Evolutionary conservation across 2,888 invertebrate genomes (phyloP), one percentile per base, ranked within the genome.

Genomic region (Lasioglossum vierecki): DNA sequence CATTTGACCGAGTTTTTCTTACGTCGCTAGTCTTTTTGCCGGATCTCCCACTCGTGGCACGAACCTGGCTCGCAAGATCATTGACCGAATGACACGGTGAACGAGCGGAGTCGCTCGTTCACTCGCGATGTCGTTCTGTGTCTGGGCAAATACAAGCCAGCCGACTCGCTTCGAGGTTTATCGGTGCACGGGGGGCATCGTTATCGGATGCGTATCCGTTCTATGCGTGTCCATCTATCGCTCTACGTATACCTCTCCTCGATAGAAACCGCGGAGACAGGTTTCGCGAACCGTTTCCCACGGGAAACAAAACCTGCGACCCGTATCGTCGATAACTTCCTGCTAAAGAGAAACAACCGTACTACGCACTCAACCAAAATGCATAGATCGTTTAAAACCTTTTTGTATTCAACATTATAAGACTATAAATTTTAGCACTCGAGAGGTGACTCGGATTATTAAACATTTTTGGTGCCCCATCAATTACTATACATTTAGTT

Each of bases 1-100:
- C 86, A 84, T 87, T 88, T 86, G 88, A 87, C 87, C 88, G 84
- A 88, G 88, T 87, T 88, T 87, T 87, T 88, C 88, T 87, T 82
- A 79, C 75, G 87, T 84, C 30, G 80, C 60, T 76, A 13, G 84
- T 77, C 84, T 87, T 88, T 88, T 88, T 84, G 80, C 82, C 72
- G 70, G 86, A 79, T 79, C 74, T 82, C 79, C 82, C 79, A 75
- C 83, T 78, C 79, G 75, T 71, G 63, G 63, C 80, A 74, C 79
- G 86, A 83, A 86, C 68, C 80, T 74, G 84, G 73, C 79, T 79
- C n/a, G 53, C 78, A 66, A 86, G 87, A 88, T 87, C 88, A 84
- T 88, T 87, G 88, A 88, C 88, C 88, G 88, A 88, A 88, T 88
- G 87, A 85, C 87, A 88, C 88, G 82, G 84, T 84, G 81, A 87